Base-by-base conservation (phyloP, 2,888 invertebrate genomes). In the Hetaerina titia region DNA sequence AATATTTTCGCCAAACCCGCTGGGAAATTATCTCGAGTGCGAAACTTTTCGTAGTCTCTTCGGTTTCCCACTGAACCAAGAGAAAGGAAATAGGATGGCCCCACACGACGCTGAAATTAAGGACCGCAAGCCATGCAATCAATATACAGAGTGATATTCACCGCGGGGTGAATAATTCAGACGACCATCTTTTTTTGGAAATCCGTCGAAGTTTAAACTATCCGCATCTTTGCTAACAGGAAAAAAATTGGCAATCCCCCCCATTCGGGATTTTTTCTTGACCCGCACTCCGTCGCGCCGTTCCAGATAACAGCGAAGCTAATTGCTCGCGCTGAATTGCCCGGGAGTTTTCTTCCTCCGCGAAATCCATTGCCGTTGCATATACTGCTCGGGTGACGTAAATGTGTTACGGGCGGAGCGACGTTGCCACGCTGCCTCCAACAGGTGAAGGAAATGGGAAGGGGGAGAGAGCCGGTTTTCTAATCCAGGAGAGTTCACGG, bases 371-470 rank as follows among this genome's bases (percentile, higher is more conserved):
- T 81, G 81, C 81, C 31, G 25, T 81, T 81, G 81, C 81, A 31
- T 81, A 31, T 81, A 81, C 25, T 31, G 81, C 81, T 81, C n/a
- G 81, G 81, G 81, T 81, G 81, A 81, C 81, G 81, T 81, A 81
- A 81, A 81, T 81, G 81, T 81, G 81, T 81, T 81, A 81, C 81
- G 81, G 81, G 15, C 81, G 31, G 25, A 25, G 81, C 81, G 81
- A 1, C 13, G 81, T 81, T 81, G 81, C 81, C 81, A 81, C 2
- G 31, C 31, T 31, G 31, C 31, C 81, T n/a, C 19, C 81, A 31
- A 81, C 81, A 81, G 81, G 81, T 81, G 81, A 81, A 81, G 81
- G 81, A 31, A 81, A 25, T 31, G 81, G 15, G 15, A 25, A 22
- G 6, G 19, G 69, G 22, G 69, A 69, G n/a, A 69, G 69, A 81